These are phyloP conservation scores for Drosophila peninsularis DNA, from an alignment of 2,888 invertebrate species.

Conservation along the genomic window DNA sequence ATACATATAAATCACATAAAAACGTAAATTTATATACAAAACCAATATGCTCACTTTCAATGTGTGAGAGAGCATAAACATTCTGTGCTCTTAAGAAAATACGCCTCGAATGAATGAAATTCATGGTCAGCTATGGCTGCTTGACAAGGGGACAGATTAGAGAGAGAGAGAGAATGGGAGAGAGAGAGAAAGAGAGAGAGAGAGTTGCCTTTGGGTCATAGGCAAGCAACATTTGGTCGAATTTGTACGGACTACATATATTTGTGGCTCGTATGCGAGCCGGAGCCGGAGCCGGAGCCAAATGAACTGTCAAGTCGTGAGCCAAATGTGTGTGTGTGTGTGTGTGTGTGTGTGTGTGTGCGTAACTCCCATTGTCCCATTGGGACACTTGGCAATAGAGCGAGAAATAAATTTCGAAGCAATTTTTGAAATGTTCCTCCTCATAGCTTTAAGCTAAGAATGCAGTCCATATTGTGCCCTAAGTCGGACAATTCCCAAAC, in stretches of 20 bases:
- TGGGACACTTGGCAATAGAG: constrained; percentile 57
- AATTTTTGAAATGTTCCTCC: constrained; percentile 50
- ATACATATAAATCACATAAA: too few relatives aligned
- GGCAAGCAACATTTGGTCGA: constrained; percentile 33
- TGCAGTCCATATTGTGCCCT: constrained; percentile 11
- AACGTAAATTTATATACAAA: too few relatives aligned
- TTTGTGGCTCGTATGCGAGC: constrained; percentile 14
- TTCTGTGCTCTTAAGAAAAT: constrained; percentile 21
- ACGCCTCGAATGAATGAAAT: constrained; percentile 53
- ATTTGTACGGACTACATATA: constrained; percentile 36
- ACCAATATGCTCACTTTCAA: constrained; percentile 49
- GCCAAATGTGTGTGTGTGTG: neutral
- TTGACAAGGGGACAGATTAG: constrained; percentile 5
- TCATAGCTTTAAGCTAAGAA: constrained; percentile 41
- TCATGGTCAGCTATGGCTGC: constrained; percentile 54
- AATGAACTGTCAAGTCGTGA: constrained; percentile 56
- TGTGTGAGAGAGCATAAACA: constrained; percentile 32
- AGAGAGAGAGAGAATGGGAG: neutral
- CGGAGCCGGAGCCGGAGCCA: constrained; percentile 37
- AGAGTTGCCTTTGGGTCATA: constrained; percentile 11
- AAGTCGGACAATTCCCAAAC: constrained; percentile 10
- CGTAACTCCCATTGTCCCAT: constrained; percentile 66
- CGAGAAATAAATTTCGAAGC: constrained; percentile 60
- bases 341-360: constrained; percentile 11
- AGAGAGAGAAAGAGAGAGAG: neutral